These are phyloP conservation scores for Thymallus thymallus DNA, from an alignment of 2,113 vertebrate genomes.

Conservation along the genomic window DNA sequence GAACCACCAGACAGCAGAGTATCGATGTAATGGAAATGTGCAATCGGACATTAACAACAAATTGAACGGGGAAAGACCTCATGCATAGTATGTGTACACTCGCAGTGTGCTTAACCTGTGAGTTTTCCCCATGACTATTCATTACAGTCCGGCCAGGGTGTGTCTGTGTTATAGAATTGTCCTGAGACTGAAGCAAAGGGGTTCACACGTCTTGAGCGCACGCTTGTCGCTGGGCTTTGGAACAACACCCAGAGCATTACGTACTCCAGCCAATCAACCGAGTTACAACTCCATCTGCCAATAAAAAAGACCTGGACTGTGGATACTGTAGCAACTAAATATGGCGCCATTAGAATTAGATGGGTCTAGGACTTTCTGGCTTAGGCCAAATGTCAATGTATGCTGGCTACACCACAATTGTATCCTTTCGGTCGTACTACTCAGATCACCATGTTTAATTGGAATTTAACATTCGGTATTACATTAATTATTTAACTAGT, in stretches of 20 bases:
- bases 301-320: not conserved
- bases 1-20: not conserved
- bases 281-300: slow-evolving; percentile 12
- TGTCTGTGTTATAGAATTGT: slow-evolving; percentile 8
- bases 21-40: not conserved
- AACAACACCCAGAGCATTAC: slow-evolving; percentile 26
- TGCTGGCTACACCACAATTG: not conserved
- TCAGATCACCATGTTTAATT: not conserved
- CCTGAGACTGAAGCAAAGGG: slow-evolving; percentile 7
- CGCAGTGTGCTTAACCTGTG: not conserved
- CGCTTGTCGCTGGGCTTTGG: slow-evolving; percentile 15
- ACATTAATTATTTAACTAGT: not conserved
- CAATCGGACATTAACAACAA: not conserved
- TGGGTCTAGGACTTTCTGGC: not conserved
- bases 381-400: no score
- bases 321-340: not conserved
- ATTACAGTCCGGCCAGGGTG: slow-evolving; percentile 9
- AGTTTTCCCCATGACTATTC: not conserved
- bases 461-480: not conserved
- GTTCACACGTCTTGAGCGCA: slow-evolving; percentile 23
- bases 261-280: slow-evolving; percentile 27
- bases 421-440: not conserved
- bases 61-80: not conserved
- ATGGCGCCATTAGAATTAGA: not conserved
- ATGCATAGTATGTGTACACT: not conserved